A percentile compares a stretch with the other conserved stretches of the same genome.
Conservation (phyloP, 2,113 vertebrate species). For the Gymnocephalus cernua region DNA sequence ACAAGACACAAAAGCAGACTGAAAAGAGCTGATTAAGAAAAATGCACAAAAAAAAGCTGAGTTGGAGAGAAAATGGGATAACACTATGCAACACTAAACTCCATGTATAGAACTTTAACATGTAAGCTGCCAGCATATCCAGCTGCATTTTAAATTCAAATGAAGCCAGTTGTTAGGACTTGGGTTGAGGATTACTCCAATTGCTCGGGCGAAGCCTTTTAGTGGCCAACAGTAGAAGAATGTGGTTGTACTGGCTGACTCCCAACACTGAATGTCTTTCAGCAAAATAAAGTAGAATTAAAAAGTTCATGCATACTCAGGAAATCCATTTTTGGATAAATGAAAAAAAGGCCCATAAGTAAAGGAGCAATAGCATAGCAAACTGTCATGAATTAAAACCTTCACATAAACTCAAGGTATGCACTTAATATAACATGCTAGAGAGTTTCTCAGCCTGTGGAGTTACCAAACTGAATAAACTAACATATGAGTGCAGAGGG, state of each 20-base stretch:
- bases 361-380: constrained; percentile 18
- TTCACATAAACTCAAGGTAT: constrained; percentile 34
- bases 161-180: constrained; percentile 51
- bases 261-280: constrained; percentile 48
- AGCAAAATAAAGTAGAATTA: constrained; percentile 47
- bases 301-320: constrained; percentile 40
- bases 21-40: constrained; percentile 28
- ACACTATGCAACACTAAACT: constrained; percentile 24
- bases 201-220: constrained; percentile 41
- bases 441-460: constrained; percentile 15
- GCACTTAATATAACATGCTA: constrained; percentile 46
- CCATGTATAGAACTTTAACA: constrained; percentile 16
- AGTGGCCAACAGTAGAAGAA: constrained; percentile 52
- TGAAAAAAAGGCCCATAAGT: constrained; percentile 17
- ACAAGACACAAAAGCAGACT: constrained; percentile 3
- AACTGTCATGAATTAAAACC: constrained; percentile 47
- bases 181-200: constrained; percentile 53
- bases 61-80: constrained; percentile 33
- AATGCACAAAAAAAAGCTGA: neutral
- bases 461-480: constrained; percentile 39
- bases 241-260: constrained; percentile 45
- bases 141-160: constrained; percentile 65
- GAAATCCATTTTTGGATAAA: constrained; percentile 40
- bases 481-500: constrained; percentile 22
- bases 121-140: constrained; percentile 50